Evolutionary conservation across 2,888 invertebrate species (phyloP), one percentile per base, ranked within the genome.

Genomic region (Nephrotoma appendiculata): DNA sequence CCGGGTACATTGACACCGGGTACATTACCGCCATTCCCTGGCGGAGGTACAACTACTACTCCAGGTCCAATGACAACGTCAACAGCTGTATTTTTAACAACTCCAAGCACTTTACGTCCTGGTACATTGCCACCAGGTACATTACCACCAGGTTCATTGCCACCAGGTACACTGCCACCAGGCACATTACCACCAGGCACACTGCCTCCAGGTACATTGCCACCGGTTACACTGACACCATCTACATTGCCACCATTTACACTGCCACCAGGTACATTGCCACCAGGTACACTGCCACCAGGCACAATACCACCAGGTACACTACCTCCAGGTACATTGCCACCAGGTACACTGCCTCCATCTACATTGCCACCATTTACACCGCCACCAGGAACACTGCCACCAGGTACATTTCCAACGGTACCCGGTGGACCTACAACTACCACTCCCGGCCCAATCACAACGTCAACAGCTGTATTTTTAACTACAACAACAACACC

Each of bases 101-200:
- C 85, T 44, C 19, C 12, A 11, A 41, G 9, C 31, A 41, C 42
- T 44, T 31, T 31, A 43, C 43, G 11, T 5, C 89, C 90, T 19
- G 88, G 89, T 12, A 88, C 89, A 71, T 88, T 89, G 5, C 89
- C 90, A 9, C 87, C 88, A 15, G 88, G 88, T 1, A 88, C 88
- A 86, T 88, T 89, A 48, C 87, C 88, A 6, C 85, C 88, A 19
- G 87, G 87, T 11, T 11, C 45, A 31, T 1, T 87, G 7, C 42
- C 88, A 41, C 86, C 71, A 3, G 83, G 86, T 15, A 43, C 71
- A 41, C 43, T 31, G 6, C 19, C 83, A 83, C 19, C 83, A 19
- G 15, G 7, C 6, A 83, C 19, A 4, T 5, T 83, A 41, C 19
- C 83, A 2, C 83, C 83, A 31, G 45, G n/a, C 5, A 15, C 57